Evolutionary conservation across 2,113 vertebrate genomes (phyloP).

Genomic region (Callaeas wilsoni): DNA sequence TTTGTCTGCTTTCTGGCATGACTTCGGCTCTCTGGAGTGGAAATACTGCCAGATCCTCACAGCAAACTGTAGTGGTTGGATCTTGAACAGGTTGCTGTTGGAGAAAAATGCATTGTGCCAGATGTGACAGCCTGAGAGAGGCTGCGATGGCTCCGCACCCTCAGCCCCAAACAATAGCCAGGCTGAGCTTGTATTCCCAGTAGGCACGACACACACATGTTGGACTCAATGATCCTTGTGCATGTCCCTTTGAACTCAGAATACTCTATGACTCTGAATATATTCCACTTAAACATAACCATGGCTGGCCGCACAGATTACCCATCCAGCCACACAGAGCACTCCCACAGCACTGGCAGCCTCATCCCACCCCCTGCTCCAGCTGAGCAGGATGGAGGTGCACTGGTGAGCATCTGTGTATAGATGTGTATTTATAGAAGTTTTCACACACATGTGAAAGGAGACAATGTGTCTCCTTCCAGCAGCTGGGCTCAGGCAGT

Average conservation of each 20-base stretch:
- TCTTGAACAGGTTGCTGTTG: not conserved
- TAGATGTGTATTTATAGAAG: not conserved
- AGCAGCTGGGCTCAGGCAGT: not conserved
- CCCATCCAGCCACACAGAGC: not conserved
- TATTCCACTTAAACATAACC: not conserved
- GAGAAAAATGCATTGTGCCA: not conserved
- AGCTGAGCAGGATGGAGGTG: not conserved
- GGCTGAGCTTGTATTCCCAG: not conserved
- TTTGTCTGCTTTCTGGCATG: not conserved
- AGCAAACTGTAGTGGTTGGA: not conserved
- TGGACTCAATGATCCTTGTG: not conserved
- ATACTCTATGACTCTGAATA: not conserved
- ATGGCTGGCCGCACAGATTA: too few relatives aligned
- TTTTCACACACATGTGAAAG: accelerated
- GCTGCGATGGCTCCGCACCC: not conserved
- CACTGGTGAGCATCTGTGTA: not conserved
- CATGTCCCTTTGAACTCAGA: not conserved
- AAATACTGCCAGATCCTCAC: not conserved
- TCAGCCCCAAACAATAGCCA: not conserved
- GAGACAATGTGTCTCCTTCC: not conserved
- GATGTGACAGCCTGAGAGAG: not conserved
- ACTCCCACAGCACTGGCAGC: not conserved
- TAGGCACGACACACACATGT: not conserved
- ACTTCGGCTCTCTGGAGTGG: not conserved
- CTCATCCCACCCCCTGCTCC: not conserved